A percentile compares a stretch with the other conserved stretches of the same genome.
phyloP scores from a whole-genome alignment of 2,797 vertebrate species.

The Telmatherina bonti region DNA sequence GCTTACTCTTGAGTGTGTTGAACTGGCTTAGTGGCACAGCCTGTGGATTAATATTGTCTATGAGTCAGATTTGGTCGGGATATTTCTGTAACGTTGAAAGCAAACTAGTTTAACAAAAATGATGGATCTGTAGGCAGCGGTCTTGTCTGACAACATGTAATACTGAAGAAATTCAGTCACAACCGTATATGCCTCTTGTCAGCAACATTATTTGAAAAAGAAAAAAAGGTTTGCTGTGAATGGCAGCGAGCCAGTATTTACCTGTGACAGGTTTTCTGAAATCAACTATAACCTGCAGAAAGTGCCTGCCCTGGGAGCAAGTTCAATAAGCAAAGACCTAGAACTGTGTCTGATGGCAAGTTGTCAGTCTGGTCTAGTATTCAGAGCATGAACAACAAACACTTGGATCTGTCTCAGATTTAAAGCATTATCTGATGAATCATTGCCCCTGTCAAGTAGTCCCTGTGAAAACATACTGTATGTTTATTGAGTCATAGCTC shows the following conservation, averaged over 20 bases:
- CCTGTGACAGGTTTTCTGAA: neutral
- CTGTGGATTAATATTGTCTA: neutral
- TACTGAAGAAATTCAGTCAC: neutral
- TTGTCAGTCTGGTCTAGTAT: conserved; percentile 6
- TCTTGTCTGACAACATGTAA: neutral
- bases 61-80: neutral
- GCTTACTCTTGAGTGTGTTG: too few species aligned
- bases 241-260: neutral
- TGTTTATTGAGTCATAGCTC: conserved; percentile 25
- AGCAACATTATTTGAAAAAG: neutral
- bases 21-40: too few species aligned
- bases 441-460: conserved; percentile 40
- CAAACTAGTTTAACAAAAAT: neutral
- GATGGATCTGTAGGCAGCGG: neutral
- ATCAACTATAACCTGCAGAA: neutral
- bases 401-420: conserved; percentile 33
- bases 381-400: conserved; percentile 16
- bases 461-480: conserved; percentile 30
- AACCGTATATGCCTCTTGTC: neutral
- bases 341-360: conserved; percentile 17
- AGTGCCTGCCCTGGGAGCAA: neutral
- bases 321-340: conserved; percentile 13
- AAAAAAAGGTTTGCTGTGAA: neutral
- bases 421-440: conserved; percentile 52
- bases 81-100: neutral